Base-by-base conservation (phyloP, 2,113 vertebrate genomes). In the Eptatretus burgeri region DNA sequence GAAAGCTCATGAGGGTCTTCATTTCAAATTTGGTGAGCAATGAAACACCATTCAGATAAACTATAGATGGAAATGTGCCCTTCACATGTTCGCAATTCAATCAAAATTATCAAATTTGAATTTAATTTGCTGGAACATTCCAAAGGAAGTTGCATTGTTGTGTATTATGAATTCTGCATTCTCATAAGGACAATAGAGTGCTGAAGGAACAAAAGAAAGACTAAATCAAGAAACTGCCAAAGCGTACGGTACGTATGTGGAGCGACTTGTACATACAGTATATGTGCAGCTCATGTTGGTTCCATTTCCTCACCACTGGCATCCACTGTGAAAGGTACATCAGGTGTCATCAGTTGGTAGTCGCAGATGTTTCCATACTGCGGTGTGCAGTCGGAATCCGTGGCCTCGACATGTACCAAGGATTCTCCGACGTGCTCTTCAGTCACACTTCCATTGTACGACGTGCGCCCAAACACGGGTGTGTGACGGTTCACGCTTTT, bases 311-410 rank as follows among this genome's bases (percentile, higher is more conserved):
- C 70, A 96, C 91, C 91, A 0, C 95, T 89, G 66, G 93, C 93
- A 77, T 96, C 83, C 1, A 96, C 62, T 1, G 81, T 73, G 64
- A 98, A 98, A 11, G 91, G 91, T 62, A 93, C 82, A 0, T 89
- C 84, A 0, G 88, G 86, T 1, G 88, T 98, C 64, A 94, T 75
- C 0, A 98, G 86, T 69, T 96, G 86, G 0, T 98, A 98, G 74
- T 69, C 91, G 81, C 91, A 98, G 66, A 98, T 89, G 73, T 94
- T 89, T 77, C 89, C 95, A 76, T 88, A 98, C 77, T 95, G 91
- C 10, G 89, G 91, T 0, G 91, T 95, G 68, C 91, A 98, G 73
- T 98, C 91, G 0, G 89, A 87, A 7, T 98, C 91, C 70, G 87
- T 78, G 0, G 91, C 91, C 66, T 98, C 85, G 73, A 98, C 85